Conservation (phyloP, 2,888 invertebrate genomes). For the Plemyria rubiginata region DNA sequence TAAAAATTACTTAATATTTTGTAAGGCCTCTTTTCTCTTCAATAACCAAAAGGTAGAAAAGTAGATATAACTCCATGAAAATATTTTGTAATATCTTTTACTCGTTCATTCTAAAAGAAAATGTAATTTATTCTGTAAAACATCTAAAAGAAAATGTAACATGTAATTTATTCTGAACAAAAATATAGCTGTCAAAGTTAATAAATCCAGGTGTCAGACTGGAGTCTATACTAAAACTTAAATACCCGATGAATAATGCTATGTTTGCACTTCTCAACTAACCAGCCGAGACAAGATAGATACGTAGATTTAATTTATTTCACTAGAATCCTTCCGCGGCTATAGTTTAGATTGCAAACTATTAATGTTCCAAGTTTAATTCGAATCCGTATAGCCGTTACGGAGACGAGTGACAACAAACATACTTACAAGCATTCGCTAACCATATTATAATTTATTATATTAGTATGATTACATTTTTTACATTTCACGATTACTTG, state of each 20-base stretch:
- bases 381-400: no score
- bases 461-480: no score
- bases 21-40: constrained; percentile 4
- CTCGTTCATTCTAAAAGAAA: background rate
- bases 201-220: constrained; percentile 22
- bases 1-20: constrained; percentile 5
- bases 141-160: background rate
- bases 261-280: background rate
- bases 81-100: no score
- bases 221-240: constrained; percentile 42
- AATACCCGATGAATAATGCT: constrained; percentile 34
- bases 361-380: no score
- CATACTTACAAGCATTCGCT: no score
- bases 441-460: no score
- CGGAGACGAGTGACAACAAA: no score
- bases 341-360: no score
- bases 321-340: no score
- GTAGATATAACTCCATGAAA: background rate
- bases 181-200: constrained; percentile 11
- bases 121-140: background rate
- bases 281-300: background rate
- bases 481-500: no score
- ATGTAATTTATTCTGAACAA: background rate
- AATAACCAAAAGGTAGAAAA: background rate
- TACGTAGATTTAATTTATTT: no score